phyloP scores from a whole-genome alignment of 2,113 vertebrate genomes.

The Nothocercus nigrocapillus region DNA sequence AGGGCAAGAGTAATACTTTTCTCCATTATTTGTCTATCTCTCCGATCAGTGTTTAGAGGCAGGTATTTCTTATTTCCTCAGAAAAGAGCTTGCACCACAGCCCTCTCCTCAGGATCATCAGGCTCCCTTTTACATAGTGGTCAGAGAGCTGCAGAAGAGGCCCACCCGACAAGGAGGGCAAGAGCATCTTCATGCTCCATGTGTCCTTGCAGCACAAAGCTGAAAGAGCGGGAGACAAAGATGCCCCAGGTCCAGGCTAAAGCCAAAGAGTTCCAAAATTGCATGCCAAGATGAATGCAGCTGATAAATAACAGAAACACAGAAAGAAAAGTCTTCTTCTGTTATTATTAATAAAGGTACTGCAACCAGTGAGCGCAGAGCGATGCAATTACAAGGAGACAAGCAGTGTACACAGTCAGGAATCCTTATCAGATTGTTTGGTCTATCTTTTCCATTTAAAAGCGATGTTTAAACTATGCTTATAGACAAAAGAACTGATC shows the following conservation, averaged over 20 bases:
- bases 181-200: background rate
- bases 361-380: background rate
- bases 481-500: constrained; percentile 46
- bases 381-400: constrained; percentile 48
- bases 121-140: too few relatives aligned
- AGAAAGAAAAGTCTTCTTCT: background rate
- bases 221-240: background rate
- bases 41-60: background rate
- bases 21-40: background rate
- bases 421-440: constrained; percentile 71
- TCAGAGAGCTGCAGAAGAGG: background rate
- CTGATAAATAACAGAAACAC: background rate
- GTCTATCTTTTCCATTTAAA: constrained; percentile 67
- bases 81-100: background rate
- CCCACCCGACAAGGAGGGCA: background rate
- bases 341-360: constrained; percentile 55
- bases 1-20: background rate
- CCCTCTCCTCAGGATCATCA: background rate
- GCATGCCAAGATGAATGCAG: background rate
- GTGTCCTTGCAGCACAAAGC: background rate
- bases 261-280: background rate
- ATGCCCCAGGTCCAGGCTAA: background rate
- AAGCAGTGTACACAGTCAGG: constrained; percentile 49
- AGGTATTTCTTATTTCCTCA: background rate
- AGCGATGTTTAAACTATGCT: constrained; percentile 63